Conservation (phyloP, 2,113 vertebrate genomes). For the Channa argus region DNA sequence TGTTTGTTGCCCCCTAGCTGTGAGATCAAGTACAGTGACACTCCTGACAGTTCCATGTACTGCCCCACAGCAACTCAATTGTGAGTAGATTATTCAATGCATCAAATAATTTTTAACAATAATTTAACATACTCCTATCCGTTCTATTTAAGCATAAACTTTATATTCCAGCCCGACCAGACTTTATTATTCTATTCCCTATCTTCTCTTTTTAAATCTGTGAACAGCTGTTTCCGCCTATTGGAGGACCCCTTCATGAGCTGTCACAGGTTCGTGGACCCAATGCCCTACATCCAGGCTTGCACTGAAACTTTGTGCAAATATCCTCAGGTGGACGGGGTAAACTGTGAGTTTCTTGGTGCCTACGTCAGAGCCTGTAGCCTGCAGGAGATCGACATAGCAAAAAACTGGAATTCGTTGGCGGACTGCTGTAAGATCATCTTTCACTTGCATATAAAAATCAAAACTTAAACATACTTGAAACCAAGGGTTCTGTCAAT, state of each 20-base stretch:
- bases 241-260: slow-evolving; percentile 37
- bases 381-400: not conserved
- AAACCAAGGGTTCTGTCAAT: no score
- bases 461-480: no score
- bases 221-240: slow-evolving; percentile 49
- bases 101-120: no score
- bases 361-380: slow-evolving; percentile 37
- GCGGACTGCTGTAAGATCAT: slow-evolving; percentile 33
- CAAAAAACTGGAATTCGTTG: not conserved
- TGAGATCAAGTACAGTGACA: slow-evolving; percentile 14
- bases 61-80: slow-evolving; percentile 22
- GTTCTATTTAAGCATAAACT: no score
- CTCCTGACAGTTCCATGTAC: slow-evolving; percentile 24
- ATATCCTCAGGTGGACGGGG: slow-evolving; percentile 38
- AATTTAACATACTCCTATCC: no score
- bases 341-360: slow-evolving; percentile 26
- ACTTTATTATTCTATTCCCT: no score
- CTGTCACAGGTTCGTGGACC: slow-evolving; percentile 31
- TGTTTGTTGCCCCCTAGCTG: slow-evolving; percentile 39
- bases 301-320: slow-evolving; percentile 42
- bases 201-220: no score
- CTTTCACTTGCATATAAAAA: no score
- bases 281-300: slow-evolving; percentile 42
- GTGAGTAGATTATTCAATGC: not conserved
- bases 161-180: no score